Conservation (phyloP, 2,113 vertebrate genomes). For the Tragelaphus buxtoni region DNA sequence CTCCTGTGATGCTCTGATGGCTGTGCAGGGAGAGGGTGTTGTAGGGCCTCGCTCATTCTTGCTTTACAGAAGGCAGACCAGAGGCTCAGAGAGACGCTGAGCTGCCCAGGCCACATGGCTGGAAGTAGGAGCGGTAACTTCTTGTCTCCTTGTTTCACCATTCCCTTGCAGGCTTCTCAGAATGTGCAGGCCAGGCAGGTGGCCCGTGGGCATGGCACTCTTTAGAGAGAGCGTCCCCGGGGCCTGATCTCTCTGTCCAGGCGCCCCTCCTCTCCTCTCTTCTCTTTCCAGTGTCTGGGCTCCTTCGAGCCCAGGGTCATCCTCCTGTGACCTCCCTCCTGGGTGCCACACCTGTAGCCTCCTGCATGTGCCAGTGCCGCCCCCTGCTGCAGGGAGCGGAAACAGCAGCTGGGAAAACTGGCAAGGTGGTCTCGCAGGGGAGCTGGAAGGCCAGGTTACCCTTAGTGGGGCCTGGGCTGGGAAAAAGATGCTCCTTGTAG, state of each 20-base stretch:
- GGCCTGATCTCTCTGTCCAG: background rate
- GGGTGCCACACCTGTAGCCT: background rate
- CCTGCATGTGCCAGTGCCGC: background rate
- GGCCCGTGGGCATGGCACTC: background rate
- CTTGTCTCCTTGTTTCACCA: background rate
- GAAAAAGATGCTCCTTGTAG: background rate
- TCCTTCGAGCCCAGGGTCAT: background rate
- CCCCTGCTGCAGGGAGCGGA: conserved; percentile 38
- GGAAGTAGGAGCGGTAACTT: background rate
- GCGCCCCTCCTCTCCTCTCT: background rate
- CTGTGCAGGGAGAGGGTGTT: background rate
- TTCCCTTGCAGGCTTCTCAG: background rate
- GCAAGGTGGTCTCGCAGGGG: background rate
- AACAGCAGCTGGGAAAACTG: background rate
- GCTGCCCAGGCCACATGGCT: background rate
- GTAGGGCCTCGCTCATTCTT: background rate
- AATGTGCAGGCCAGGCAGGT: background rate
- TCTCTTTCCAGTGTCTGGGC: background rate
- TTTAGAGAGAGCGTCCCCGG: background rate
- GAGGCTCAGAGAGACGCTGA: background rate
- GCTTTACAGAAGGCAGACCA: background rate
- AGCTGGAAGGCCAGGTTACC: background rate
- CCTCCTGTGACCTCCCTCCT: background rate
- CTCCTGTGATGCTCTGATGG: background rate
- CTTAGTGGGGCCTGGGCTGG: background rate